Evolutionary conservation across 2,797 vertebrate genomes (phyloP).

Genomic region (Botia kubotai): DNA sequence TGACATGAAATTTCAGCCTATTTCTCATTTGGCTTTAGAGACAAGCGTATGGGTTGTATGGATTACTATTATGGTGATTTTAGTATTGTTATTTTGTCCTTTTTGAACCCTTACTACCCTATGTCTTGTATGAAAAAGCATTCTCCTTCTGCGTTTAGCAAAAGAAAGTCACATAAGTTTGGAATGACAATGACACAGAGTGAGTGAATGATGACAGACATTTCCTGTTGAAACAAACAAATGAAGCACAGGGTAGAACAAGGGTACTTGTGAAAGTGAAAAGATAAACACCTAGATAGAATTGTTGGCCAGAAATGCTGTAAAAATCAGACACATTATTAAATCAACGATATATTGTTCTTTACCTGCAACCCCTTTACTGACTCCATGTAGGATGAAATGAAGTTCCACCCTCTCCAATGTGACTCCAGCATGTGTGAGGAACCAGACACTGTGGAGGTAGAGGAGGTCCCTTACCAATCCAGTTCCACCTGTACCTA

Average conservation of each 20-base stretch:
- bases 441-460: constrained; percentile 78
- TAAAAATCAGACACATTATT: no score
- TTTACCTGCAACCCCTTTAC: not conserved
- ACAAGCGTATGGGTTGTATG: no score
- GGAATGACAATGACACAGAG: not conserved
- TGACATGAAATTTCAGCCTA: not conserved
- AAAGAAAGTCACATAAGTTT: not conserved
- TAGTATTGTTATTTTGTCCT: not conserved
- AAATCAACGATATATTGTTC: not conserved
- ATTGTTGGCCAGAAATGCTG: not conserved
- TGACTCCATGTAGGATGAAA: constrained; percentile 73
- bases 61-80: no score
- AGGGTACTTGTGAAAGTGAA: not conserved
- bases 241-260: not conserved
- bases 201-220: not conserved
- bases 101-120: not conserved
- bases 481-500: constrained; percentile 72
- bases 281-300: not conserved
- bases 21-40: not conserved
- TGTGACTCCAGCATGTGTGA: constrained; percentile 63
- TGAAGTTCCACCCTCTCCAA: constrained; percentile 65
- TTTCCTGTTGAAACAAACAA: no score
- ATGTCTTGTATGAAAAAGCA: not conserved
- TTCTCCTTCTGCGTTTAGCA: no score
- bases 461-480: constrained; percentile 73